Conservation (phyloP, 1,140 invertebrate genomes). For the Yoshiicerus persimilis region DNA sequence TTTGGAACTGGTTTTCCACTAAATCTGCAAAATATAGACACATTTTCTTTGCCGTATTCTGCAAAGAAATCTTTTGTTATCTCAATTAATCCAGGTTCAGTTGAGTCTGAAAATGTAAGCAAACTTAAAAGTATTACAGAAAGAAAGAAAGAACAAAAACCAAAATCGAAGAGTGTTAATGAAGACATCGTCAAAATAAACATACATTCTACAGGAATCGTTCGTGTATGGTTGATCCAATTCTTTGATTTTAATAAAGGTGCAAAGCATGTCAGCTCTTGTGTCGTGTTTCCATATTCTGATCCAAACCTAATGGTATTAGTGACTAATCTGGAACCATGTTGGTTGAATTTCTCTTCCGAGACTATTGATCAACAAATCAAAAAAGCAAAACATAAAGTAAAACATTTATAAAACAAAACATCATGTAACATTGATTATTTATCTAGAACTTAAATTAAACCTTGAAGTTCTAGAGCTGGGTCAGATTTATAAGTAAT, state of each 20-base stretch:
- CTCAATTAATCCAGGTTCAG: background rate
- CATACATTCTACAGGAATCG: background rate
- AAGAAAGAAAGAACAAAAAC: too few relatives aligned
- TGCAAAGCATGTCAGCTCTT: background rate
- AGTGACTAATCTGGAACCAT: background rate
- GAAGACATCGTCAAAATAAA: too few relatives aligned
- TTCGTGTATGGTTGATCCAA: background rate
- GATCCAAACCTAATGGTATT: background rate
- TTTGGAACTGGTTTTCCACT: background rate
- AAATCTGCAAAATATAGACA: background rate
- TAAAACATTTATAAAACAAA: too few relatives aligned
- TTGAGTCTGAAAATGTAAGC: too few relatives aligned
- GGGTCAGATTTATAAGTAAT: background rate
- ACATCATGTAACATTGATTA: too few relatives aligned
- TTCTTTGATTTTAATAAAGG: background rate
- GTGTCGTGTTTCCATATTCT: background rate
- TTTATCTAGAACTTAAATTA: too few relatives aligned
- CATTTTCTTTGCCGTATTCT: background rate
- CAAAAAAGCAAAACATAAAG: too few relatives aligned
- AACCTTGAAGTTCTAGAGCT: background rate
- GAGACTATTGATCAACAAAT: background rate
- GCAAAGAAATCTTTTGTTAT: background rate
- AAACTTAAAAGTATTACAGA: too few relatives aligned
- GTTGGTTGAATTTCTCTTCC: background rate
- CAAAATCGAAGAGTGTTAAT: too few relatives aligned